Conservation (phyloP, 2,113 vertebrate species). For the Drymodes brunneopygia region DNA sequence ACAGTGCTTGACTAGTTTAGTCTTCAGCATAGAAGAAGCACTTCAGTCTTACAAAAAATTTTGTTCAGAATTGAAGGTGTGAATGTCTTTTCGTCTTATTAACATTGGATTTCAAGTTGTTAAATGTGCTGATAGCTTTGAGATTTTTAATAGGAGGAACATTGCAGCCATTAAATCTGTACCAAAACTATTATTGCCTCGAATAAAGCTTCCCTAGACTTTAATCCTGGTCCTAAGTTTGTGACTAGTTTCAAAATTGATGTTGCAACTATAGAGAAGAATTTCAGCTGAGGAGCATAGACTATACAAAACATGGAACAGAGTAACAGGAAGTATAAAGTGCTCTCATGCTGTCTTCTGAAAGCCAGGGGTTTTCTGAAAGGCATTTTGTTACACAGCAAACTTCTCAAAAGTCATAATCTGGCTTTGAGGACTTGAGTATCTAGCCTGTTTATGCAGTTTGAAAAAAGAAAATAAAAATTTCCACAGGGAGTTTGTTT, state of each 20-base stretch:
- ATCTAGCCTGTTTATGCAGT: neutral
- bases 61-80: neutral
- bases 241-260: neutral
- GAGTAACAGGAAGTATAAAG: neutral
- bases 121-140: neutral
- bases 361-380: neutral
- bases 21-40: neutral
- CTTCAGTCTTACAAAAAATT: neutral
- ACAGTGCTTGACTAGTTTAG: neutral
- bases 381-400: neutral
- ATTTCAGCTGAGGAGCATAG: neutral
- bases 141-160: neutral
- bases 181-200: neutral
- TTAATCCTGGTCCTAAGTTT: neutral
- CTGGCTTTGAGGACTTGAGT: neutral
- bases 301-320: neutral
- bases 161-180: neutral
- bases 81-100: neutral
- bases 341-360: neutral
- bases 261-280: neutral
- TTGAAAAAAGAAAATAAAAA: neutral
- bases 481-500: neutral
- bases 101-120: neutral
- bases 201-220: neutral
- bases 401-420: neutral